Evolutionary conservation across 2,797 vertebrate species (phyloP), one percentile per base, ranked within the genome.

Genomic region (Tapera naevia): DNA sequence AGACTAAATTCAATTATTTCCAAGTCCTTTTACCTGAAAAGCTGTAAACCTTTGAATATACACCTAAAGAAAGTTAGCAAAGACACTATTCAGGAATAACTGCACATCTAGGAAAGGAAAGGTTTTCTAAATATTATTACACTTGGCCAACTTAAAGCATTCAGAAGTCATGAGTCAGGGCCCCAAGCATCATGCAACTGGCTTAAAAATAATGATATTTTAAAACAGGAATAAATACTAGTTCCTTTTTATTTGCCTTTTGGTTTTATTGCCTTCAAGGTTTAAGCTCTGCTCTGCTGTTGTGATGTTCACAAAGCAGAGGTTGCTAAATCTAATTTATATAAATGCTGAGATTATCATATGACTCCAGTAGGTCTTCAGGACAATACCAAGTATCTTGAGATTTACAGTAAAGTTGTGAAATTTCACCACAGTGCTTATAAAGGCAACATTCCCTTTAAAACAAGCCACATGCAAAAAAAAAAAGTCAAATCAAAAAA

Each of bases 91-190:
- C 85, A 92, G 75, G 46, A 91, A 88, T 8, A 78, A 65, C 62
- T 82, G 41, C 24, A 86, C 62, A 89, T 94, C 92, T 83, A 95
- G 91, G 93, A 95, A 95, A 91, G 57, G 75, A 94, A 91, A 90
- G 4, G 2, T 37, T 90, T 85, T 80, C 81, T 74, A 45, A 88
- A 86, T 25, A 75, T 72, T 88, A 81, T 89, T 94, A 56, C 46
- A 72, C 72, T 91, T 92, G 87, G 89, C 81, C 82, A 88, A 48
- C 82, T 66, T 48, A 74, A 79, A 89, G 72, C 85, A 91, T 93
- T 89, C 91, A 88, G 35, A 89, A 95, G 48, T 41, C 5, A 1
- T 91, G 94, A 95, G 65, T 94, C 94, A 95, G 51, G 37, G 75
- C 35, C 22, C 14, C 51, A 93, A 9, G 53, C 41, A 93, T 39